These are phyloP conservation scores for Trachythela sp. DNA, from an alignment of 64 coral and sea anemone species.

Conservation along the genomic window DNA sequence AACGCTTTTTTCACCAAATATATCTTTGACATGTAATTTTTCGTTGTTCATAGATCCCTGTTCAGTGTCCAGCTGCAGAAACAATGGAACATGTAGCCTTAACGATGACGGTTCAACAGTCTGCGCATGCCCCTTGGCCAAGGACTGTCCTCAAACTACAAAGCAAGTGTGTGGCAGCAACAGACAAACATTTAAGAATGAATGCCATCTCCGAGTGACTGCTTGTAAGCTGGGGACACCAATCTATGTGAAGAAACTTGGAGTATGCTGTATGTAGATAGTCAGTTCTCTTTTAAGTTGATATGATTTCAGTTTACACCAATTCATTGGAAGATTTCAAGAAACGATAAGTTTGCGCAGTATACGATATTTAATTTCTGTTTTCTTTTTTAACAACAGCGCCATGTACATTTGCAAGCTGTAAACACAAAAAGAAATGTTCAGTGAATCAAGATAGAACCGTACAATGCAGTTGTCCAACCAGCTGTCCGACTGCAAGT, in stretches of 20 bases:
- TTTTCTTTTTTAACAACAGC: background rate
- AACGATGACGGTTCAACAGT: slow-evolving; percentile 46
- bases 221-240: slow-evolving; percentile 41
- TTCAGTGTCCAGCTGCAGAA: slow-evolving; percentile 29
- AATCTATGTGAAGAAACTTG: slow-evolving; percentile 24
- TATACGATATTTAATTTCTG: too few species aligned
- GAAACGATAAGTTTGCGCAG: too few species aligned
- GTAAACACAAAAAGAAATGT: slow-evolving; percentile 32
- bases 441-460: slow-evolving; percentile 13
- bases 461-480: slow-evolving; percentile 31
- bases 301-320: background rate
- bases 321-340: too few species aligned
- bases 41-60: slow-evolving; percentile 44
- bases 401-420: slow-evolving; percentile 3
- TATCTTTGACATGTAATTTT: background rate
- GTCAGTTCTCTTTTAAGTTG: background rate
- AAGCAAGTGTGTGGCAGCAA: slow-evolving; percentile 52
- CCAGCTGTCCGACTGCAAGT: slow-evolving; percentile 13
- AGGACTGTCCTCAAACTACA: background rate
- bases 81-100: slow-evolving; percentile 34
- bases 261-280: slow-evolving; percentile 57
- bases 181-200: slow-evolving; percentile 43
- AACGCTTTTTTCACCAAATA: background rate
- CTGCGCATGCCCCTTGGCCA: slow-evolving; percentile 41
- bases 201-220: slow-evolving; percentile 27